Percentiles rank a stretch among this genome's conserved stretches.
These are phyloP conservation scores for Caretta caretta DNA, from an alignment of 2,113 vertebrate species.

Conservation along the genomic window DNA sequence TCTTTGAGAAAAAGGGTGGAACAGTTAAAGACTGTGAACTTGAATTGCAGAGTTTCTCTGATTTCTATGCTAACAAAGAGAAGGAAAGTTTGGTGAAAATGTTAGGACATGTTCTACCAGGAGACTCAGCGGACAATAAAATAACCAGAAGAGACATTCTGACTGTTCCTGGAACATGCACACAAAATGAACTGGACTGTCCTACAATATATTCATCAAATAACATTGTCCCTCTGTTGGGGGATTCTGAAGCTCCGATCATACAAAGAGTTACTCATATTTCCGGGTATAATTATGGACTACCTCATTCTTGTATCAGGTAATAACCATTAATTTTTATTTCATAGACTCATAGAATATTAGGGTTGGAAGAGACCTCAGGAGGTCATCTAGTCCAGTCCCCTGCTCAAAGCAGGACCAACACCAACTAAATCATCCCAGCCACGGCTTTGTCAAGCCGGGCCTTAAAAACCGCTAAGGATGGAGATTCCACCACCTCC, in stretches of 20 bases:
- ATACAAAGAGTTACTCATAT: conserved; percentile 82
- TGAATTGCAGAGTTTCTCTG: conserved; percentile 14
- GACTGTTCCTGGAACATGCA: conserved; percentile 13
- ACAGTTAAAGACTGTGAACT: conserved; percentile 1
- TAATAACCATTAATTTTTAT: conserved; percentile 65
- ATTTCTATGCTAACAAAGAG: conserved; percentile 49
- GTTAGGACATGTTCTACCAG: conserved; percentile 42
- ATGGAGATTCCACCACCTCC: too few relatives aligned
- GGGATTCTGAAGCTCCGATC: conserved; percentile 71
- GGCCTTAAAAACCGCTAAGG: too few relatives aligned
- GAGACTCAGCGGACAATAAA: conserved; percentile 49
- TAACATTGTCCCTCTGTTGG: conserved; percentile 63
- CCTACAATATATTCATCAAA: conserved; percentile 46
- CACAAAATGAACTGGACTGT: conserved; percentile 49
- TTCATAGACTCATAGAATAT: background rate
- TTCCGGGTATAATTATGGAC: conserved; percentile 89
- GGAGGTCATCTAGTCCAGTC: too few relatives aligned
- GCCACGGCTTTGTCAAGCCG: too few relatives aligned
- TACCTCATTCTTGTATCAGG: conserved; percentile 84
- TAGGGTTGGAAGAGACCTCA: too few relatives aligned
- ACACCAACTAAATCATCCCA: too few relatives aligned
- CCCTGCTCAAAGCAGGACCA: too few relatives aligned
- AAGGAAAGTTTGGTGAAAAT: conserved; percentile 45
- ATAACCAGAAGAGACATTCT: conserved; percentile 30
- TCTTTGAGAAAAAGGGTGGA: conserved; percentile 42